phyloP scores from a whole-genome alignment of 2,888 invertebrate genomes.

The Siphlonurus alternatus region DNA sequence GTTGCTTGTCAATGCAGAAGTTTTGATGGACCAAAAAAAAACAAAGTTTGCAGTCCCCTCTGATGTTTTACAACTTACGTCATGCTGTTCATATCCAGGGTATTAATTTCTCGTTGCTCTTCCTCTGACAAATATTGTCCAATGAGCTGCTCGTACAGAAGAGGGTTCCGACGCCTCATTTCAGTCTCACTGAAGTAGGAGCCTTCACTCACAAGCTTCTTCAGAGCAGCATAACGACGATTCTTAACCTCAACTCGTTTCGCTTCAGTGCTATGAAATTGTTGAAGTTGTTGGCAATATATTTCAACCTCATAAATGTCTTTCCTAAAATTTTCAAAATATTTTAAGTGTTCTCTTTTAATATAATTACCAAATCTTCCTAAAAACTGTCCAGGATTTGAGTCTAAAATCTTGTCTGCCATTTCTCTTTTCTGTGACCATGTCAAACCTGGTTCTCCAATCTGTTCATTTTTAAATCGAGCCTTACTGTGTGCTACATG shows the following conservation, averaged over 20 bases:
- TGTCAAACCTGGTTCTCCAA: slow-evolving; percentile 56
- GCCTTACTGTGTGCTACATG: slow-evolving; percentile 42
- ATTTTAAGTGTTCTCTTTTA: slow-evolving; percentile 45
- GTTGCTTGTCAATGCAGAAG: too few relatives aligned
- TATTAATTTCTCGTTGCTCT: slow-evolving; percentile 48
- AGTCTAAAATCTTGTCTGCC: slow-evolving; percentile 42
- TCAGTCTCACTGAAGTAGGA: slow-evolving; percentile 79
- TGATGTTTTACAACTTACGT: too few relatives aligned
- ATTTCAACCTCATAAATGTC: slow-evolving; percentile 38
- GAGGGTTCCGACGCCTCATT: slow-evolving; percentile 85
- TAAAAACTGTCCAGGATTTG: slow-evolving; percentile 53
- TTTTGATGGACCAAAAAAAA: too few relatives aligned
- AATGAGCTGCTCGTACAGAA: slow-evolving; percentile 75
- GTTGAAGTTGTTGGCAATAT: too few relatives aligned
- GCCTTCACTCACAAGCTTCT: slow-evolving; percentile 46
- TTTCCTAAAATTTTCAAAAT: slow-evolving; percentile 34
- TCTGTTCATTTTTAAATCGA: slow-evolving; percentile 68
- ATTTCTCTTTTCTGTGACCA: slow-evolving; percentile 50
- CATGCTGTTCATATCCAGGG: slow-evolving; percentile 14
- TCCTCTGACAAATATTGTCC: slow-evolving; percentile 68
- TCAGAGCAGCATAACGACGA: slow-evolving; percentile 64
- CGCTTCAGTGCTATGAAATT: slow-evolving; percentile 46
- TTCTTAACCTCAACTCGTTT: slow-evolving; percentile 47
- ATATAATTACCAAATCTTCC: slow-evolving; percentile 59
- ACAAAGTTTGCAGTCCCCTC: too few relatives aligned